Conservation (phyloP, 2,888 invertebrate genomes). For the Aphodius granarius region DNA sequence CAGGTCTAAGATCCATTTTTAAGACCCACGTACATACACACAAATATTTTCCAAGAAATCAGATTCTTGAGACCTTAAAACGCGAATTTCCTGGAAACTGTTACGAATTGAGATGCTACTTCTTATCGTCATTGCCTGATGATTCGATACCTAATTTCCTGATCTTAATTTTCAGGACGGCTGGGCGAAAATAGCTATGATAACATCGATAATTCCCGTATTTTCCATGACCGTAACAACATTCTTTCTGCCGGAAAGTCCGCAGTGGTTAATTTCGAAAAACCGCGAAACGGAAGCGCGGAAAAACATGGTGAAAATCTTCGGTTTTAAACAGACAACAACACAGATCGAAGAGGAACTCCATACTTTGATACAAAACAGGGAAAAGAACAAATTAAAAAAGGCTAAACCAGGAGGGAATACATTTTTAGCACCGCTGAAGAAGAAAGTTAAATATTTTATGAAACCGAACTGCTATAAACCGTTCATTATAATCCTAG, state of each 20-base stretch:
- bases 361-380: conserved; percentile 39
- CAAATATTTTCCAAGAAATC: too few species aligned
- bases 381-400: conserved; percentile 31
- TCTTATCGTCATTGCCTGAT: not conserved
- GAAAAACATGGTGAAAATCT: conserved; percentile 50
- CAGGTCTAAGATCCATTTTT: too few species aligned
- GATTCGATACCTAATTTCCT: conserved; percentile 10
- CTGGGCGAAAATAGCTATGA: conserved; percentile 54
- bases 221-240: conserved; percentile 50
- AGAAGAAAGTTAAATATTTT: conserved; percentile 44
- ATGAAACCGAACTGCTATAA: conserved; percentile 51
- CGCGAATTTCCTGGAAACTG: too few species aligned
- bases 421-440: conserved; percentile 30
- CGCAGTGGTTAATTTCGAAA: conserved; percentile 57
- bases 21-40: too few species aligned
- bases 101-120: too few species aligned
- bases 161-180: conserved; percentile 46
- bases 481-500: conserved; percentile 55
- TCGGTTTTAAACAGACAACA: conserved; percentile 44
- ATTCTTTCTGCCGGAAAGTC: conserved; percentile 58
- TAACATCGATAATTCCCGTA: conserved; percentile 53
- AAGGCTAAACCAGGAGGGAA: not conserved
- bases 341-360: conserved; percentile 43
- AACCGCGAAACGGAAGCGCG: conserved; percentile 56
- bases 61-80: too few species aligned